These are phyloP conservation scores for Sinohyriopsis cumingii DNA, from an alignment of 2,888 invertebrate genomes.

Conservation along the genomic window DNA sequence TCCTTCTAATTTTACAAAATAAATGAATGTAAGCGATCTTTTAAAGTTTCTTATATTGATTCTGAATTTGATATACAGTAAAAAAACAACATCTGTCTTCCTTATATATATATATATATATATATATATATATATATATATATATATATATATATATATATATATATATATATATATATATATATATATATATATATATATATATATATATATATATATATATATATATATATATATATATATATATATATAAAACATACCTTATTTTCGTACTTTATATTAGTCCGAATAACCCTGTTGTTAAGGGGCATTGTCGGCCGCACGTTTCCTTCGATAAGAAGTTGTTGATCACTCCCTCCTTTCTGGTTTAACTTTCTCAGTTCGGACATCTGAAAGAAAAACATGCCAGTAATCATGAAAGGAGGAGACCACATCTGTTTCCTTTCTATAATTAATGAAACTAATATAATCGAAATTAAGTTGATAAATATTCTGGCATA, in stretches of 20 bases:
- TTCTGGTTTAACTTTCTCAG: conserved; percentile 25
- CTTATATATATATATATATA: too few species aligned
- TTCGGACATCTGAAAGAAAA: conserved; percentile 20
- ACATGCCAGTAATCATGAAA: background rate
- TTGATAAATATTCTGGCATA: too few species aligned
- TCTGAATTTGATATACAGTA: too few species aligned
- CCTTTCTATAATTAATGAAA: too few species aligned
- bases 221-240: too few species aligned
- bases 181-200: background rate
- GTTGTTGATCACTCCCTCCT: conserved; percentile 17
- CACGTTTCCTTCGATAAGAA: conserved; percentile 39
- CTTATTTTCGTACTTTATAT: conserved; percentile 51
- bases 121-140: too few species aligned
- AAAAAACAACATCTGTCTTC: too few species aligned
- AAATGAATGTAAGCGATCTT: too few species aligned
- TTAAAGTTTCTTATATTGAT: too few species aligned
- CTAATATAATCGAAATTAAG: too few species aligned
- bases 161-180: background rate
- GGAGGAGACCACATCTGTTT: background rate
- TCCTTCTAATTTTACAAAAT: too few species aligned
- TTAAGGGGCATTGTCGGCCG: conserved; percentile 54
- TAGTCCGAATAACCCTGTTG: conserved; percentile 56
- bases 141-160: background rate
- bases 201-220: background rate
- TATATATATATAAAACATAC: conserved; percentile 33